Evolutionary conservation across 1,140 invertebrate species (phyloP).

Genomic region (Hetaerina americana): DNA sequence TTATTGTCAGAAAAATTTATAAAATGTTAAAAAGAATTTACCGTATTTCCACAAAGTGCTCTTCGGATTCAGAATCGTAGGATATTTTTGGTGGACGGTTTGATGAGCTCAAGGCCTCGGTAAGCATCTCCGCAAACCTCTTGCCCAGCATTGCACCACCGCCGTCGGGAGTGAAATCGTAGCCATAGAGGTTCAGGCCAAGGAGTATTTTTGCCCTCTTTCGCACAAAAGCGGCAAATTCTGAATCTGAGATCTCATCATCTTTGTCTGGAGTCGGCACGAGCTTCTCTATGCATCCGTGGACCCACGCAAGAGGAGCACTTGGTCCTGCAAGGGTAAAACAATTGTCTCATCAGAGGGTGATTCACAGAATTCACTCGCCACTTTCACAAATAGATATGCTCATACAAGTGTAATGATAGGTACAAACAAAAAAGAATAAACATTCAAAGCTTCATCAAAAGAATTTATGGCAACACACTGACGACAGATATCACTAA

Average conservation of each 20-base stretch:
- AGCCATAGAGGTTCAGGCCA: conserved; percentile 90
- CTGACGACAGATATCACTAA: no score
- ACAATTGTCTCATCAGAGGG: no score
- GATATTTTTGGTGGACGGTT: conserved; percentile 44
- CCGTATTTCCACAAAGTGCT: conserved; percentile 80
- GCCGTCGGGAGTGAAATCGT: conserved; percentile 65
- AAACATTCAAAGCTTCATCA: no score
- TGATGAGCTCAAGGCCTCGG: conserved; percentile 20
- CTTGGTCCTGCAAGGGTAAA: conserved; percentile 62
- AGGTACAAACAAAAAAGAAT: no score
- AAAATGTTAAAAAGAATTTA: no score
- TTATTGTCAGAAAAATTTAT: no score
- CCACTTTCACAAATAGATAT: no score
- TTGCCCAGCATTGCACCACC: conserved; percentile 63
- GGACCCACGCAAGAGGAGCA: conserved; percentile 72
- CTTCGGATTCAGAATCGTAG: conserved; percentile 63
- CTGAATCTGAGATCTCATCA: conserved; percentile 15
- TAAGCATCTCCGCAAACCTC: conserved; percentile 56
- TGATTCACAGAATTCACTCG: no score
- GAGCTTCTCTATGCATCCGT: conserved; percentile 59
- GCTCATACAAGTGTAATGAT: no score
- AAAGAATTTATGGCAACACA: no score
- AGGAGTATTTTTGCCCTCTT: conserved; percentile 67
- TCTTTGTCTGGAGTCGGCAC: conserved; percentile 37
- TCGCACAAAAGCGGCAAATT: conserved; percentile 14